phyloP scores from a whole-genome alignment of 1,140 invertebrate genomes.

The Hylaeus volcanicus region DNA sequence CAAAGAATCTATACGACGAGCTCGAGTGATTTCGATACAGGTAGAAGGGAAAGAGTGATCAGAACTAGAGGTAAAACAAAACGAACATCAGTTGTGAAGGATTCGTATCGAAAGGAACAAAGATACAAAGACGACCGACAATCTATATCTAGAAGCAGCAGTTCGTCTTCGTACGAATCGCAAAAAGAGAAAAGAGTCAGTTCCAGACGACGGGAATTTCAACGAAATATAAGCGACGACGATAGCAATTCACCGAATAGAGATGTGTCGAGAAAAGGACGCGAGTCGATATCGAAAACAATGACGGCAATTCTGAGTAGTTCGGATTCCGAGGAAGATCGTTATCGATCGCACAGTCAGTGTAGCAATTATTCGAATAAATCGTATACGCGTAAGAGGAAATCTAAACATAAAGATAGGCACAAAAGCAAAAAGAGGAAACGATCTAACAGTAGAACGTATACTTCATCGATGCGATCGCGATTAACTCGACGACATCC shows the following conservation, averaged over 20 bases:
- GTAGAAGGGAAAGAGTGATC: constrained; percentile 24
- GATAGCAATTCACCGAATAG: constrained; percentile 24
- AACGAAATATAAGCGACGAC: constrained; percentile 30
- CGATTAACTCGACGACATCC: constrained; percentile 39
- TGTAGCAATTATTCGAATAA: constrained; percentile 58
- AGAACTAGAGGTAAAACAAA: constrained; percentile 39
- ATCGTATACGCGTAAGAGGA: constrained; percentile 44
- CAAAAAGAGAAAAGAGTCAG: constrained; percentile 24
- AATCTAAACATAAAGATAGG: constrained; percentile 62
- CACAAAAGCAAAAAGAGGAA: constrained; percentile 52
- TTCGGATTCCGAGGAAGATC: constrained; percentile 39
- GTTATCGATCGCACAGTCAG: constrained; percentile 46
- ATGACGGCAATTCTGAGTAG: constrained; percentile 17
- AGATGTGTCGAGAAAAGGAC: constrained; percentile 32
- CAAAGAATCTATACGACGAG: constrained; percentile 31
- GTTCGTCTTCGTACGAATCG: constrained; percentile 45
- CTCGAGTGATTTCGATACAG: constrained; percentile 18
- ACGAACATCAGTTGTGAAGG: neutral
- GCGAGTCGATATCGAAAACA: constrained; percentile 26
- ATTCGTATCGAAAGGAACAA: constrained; percentile 25
- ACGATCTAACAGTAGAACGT: constrained; percentile 42
- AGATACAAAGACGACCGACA: constrained; percentile 42
- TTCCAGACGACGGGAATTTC: constrained; percentile 23
- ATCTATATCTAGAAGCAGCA: constrained; percentile 57
- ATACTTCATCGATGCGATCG: constrained; percentile 43